Percentiles rank a stretch among this genome's conserved stretches.
Conservation (phyloP, 2,797 vertebrate genomes). For the Epinephelus awoara region DNA sequence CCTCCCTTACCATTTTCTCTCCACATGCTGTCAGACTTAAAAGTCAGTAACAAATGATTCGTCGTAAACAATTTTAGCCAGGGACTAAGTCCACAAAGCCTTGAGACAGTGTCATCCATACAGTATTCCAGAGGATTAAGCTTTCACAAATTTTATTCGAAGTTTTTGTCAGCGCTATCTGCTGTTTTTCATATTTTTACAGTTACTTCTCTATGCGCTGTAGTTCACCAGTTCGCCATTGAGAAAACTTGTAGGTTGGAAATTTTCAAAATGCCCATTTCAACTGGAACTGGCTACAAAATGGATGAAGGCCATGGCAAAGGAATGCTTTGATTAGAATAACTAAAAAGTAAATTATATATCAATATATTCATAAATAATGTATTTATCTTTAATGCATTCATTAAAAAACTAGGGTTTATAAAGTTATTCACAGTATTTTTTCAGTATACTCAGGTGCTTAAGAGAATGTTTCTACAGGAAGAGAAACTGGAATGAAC, state of each 20-base stretch:
- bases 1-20: conserved; percentile 32
- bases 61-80: conserved; percentile 66
- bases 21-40: conserved; percentile 27
- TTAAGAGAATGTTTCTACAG: conserved; percentile 77
- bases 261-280: conserved; percentile 66
- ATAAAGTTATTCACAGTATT: conserved; percentile 88
- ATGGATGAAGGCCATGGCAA: conserved; percentile 71
- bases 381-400: conserved; percentile 65
- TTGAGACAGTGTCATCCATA: conserved; percentile 56
- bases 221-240: conserved; percentile 39
- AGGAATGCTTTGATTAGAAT: conserved; percentile 74
- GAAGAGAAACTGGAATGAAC: conserved; percentile 83
- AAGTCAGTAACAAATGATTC: conserved; percentile 54
- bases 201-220: conserved; percentile 49
- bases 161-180: conserved; percentile 18
- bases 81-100: conserved; percentile 54
- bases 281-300: conserved; percentile 74
- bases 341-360: conserved; percentile 66
- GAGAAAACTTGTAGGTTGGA: conserved; percentile 42
- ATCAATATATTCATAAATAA: conserved; percentile 72
- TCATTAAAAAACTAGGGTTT: conserved; percentile 81
- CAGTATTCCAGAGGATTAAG: conserved; percentile 50
- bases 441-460: conserved; percentile 82
- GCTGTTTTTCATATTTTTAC: conserved; percentile 28
- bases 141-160: conserved; percentile 24